These are phyloP conservation scores for Diprion similis DNA, from an alignment of 1,140 invertebrate genomes.

Conservation along the genomic window DNA sequence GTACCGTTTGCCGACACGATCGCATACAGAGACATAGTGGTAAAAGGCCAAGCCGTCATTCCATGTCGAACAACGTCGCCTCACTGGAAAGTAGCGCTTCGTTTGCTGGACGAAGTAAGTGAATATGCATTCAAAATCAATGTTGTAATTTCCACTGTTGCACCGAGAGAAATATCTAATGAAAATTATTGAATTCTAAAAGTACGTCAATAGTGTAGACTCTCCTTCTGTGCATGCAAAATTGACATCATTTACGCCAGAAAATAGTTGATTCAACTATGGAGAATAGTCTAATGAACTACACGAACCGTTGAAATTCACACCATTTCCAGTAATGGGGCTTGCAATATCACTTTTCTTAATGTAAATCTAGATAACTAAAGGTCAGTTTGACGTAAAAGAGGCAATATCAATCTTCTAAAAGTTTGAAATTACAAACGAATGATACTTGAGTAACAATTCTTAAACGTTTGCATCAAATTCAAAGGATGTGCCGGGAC, in stretches of 20 bases:
- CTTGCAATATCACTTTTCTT: conserved; percentile 51
- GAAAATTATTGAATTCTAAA: conserved; percentile 17
- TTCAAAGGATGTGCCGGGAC: conserved; percentile 41
- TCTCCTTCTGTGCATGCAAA: conserved; percentile 12
- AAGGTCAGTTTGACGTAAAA: too few species aligned
- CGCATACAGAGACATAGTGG: conserved; percentile 44
- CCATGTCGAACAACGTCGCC: conserved; percentile 75
- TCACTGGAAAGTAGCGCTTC: conserved; percentile 65
- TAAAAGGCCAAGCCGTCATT: conserved; percentile 60
- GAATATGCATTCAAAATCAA: conserved; percentile 32
- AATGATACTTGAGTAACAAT: too few species aligned
- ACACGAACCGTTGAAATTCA: too few species aligned
- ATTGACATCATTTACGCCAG: too few species aligned
- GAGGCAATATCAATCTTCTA: too few species aligned
- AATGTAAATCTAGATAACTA: conserved; percentile 17
- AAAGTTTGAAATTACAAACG: too few species aligned
- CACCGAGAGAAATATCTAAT: conserved; percentile 32
- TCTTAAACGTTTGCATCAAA: too few species aligned
- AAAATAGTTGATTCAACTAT: too few species aligned
- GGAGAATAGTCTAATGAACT: not conserved
- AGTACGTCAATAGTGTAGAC: conserved; percentile 19
- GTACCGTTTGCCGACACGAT: conserved; percentile 62
- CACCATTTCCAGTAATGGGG: conserved; percentile 40
- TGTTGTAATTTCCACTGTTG: too few species aligned
- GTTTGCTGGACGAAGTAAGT: conserved; percentile 49